Base-by-base conservation (phyloP, 2,113 vertebrate species). In the Ibidorhyncha struthersii region DNA sequence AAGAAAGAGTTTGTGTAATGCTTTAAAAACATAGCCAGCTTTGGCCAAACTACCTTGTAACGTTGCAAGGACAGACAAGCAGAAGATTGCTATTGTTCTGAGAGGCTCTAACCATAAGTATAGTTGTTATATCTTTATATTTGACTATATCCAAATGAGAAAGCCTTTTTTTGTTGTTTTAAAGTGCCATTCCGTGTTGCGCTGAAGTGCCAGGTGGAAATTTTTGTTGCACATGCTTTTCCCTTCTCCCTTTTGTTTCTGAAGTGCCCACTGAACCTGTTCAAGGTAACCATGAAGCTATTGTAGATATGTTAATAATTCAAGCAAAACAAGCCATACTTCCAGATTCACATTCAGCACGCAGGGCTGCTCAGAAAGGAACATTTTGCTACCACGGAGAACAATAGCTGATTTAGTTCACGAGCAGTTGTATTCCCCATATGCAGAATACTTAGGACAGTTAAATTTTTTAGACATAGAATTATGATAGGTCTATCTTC, bases 201-300 rank as follows among this genome's bases (percentile, higher is more conserved):
- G 30, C 76, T 92, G 77, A 78, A 95, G 84, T 95, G 72, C 58
- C 50, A 95, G 73, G 71, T 96, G 74, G 80, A 27, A 36, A 62
- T 80, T 80, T 81, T 87, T 78, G 49, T 67, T 26, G 38, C 17
- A 10, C 11, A 2, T 25, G 6, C 36, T 85, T 74, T 92, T 32
- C 30, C 19, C 43, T 80, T 92, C 95, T 94, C 49, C 50, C 69
- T 84, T 96, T 97, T 96, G 89, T 97, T 97, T 72, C 72, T 93
- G 14, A 90, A 96, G 82, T 89, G 86, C 63, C 85, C 69, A 41
- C 76, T 89, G 77, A 96, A 92, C 79, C 74, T 92, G 73, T 63
- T 96, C 94, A 96, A 97, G 97, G 97, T 87, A 96, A 94, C 87
- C 83, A 34, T 62, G 71, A 89, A 89, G 89, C 81, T 73, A 41